These are phyloP conservation scores for Rapana venosa DNA, from an alignment of 2,888 invertebrate species.

Conservation along the genomic window DNA sequence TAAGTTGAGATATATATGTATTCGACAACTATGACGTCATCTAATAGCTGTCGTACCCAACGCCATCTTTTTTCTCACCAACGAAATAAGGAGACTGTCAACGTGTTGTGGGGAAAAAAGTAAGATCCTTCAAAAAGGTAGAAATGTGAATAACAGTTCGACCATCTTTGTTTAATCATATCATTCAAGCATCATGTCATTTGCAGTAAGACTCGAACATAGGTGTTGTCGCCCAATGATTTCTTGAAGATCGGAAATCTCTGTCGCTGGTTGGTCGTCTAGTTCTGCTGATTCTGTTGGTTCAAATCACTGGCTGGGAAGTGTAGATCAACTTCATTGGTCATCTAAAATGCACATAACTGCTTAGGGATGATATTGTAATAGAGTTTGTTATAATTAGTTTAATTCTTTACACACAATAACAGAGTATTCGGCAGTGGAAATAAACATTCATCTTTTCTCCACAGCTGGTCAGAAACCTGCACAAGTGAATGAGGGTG, in stretches of 20 bases:
- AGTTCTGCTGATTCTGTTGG: conserved; percentile 44
- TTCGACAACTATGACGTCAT: neutral
- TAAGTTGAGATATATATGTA: too few relatives aligned
- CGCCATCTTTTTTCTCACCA: conserved; percentile 11
- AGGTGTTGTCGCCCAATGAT: conserved; percentile 37
- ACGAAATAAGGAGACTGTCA: neutral
- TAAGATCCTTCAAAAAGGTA: neutral
- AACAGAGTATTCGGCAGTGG: too few relatives aligned
- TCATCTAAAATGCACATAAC: conserved; percentile 8
- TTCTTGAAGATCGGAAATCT: conserved; percentile 42
- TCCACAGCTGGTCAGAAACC: too few relatives aligned
- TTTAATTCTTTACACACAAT: too few relatives aligned
- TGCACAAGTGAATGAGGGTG: too few relatives aligned
- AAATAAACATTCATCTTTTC: too few relatives aligned
- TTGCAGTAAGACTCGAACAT: neutral
- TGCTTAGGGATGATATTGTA: neutral
- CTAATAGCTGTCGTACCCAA: neutral
- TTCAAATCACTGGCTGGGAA: conserved; percentile 31
- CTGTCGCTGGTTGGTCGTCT: conserved; percentile 42
- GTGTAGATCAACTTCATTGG: conserved; percentile 45
- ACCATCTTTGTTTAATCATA: neutral
- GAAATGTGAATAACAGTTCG: neutral
- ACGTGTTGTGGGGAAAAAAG: neutral
- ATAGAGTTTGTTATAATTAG: too few relatives aligned
- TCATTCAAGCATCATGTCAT: neutral